Evolutionary conservation across 2,888 invertebrate genomes (phyloP).

Genomic region (Torymus texanus): DNA sequence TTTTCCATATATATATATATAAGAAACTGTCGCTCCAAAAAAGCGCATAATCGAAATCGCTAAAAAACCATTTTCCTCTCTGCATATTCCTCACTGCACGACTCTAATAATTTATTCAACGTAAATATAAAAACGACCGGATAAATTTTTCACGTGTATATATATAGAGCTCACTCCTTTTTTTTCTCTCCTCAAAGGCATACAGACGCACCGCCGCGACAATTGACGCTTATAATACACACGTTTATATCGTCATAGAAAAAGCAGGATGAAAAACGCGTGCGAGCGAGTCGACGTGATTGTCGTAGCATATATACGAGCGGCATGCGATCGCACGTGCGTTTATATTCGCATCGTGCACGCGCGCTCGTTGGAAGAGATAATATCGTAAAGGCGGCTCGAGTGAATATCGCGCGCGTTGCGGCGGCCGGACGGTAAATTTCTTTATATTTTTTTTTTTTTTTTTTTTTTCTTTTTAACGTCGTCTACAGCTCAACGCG

Average conservation of each 20-base stretch:
- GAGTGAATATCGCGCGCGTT: slow-evolving; percentile 40
- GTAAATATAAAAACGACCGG: too few relatives aligned
- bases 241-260: neutral
- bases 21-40: too few relatives aligned
- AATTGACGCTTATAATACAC: neutral
- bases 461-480: slow-evolving; percentile 18
- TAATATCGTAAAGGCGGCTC: slow-evolving; percentile 53
- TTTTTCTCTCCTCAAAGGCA: too few relatives aligned
- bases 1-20: too few relatives aligned
- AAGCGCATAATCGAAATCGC: too few relatives aligned
- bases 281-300: slow-evolving; percentile 21
- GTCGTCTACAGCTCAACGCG: slow-evolving; percentile 27
- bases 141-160: too few relatives aligned
- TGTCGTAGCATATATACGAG: slow-evolving; percentile 8
- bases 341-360: slow-evolving; percentile 44
- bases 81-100: too few relatives aligned
- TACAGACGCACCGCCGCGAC: neutral
- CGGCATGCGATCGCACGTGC: slow-evolving; percentile 41
- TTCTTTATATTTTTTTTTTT: slow-evolving; percentile 44
- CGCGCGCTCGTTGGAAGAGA: slow-evolving; percentile 39
- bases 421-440: slow-evolving; percentile 48
- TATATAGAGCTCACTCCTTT: too few relatives aligned
- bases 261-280: slow-evolving; percentile 1
- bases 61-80: too few relatives aligned
- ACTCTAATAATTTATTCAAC: too few relatives aligned